A percentile compares a stretch with the other conserved stretches of the same genome.
phyloP scores from a whole-genome alignment of 2,888 invertebrate genomes.

The Troglohyphantes excavatus region DNA sequence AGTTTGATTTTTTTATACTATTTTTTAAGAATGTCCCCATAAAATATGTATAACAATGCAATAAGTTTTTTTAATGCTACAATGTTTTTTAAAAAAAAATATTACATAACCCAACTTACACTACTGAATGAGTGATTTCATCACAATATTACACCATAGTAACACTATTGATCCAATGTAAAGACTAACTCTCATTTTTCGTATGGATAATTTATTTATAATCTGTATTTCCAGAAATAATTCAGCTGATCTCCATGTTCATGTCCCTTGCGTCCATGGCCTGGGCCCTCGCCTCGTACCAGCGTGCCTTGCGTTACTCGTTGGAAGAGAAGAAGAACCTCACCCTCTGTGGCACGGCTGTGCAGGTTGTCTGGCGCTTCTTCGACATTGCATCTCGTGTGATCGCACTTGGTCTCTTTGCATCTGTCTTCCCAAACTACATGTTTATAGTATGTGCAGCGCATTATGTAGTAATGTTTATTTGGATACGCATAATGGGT shows the following conservation, averaged over 20 bases:
- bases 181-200: no score
- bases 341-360: slow-evolving; percentile 87
- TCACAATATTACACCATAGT: no score
- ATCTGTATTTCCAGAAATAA: slow-evolving; percentile 85
- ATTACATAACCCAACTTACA: no score
- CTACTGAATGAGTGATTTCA: no score
- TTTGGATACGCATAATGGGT: slow-evolving; percentile 82
- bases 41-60: no score
- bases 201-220: no score
- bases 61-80: no score
- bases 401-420: slow-evolving; percentile 83
- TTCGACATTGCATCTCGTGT: slow-evolving; percentile 85
- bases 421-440: slow-evolving; percentile 82
- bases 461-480: slow-evolving; percentile 83
- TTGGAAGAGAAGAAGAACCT: slow-evolving; percentile 91
- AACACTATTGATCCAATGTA: no score
- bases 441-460: slow-evolving; percentile 82
- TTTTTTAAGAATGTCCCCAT: no score
- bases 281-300: slow-evolving; percentile 94
- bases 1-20: no score
- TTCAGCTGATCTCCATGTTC: slow-evolving; percentile 88
- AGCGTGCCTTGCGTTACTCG: slow-evolving; percentile 90
- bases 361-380: slow-evolving; percentile 93
- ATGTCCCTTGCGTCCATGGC: slow-evolving; percentile 93
- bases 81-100: no score